These are phyloP conservation scores for Ericerus pela DNA, from an alignment of 1,140 invertebrate genomes.

Conservation along the genomic window DNA sequence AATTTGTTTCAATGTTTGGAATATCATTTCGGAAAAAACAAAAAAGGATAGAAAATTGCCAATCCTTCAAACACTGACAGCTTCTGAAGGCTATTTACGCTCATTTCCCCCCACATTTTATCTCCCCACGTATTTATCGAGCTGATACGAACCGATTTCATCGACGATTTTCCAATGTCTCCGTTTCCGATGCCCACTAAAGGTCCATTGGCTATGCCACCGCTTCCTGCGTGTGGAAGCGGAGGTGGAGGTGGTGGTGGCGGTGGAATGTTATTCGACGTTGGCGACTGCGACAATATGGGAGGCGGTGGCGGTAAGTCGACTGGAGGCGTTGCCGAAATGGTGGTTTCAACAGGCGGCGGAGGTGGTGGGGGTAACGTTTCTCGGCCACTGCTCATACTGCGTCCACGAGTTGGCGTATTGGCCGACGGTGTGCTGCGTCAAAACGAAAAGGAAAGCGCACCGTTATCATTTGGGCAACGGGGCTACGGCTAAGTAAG, in stretches of 20 bases:
- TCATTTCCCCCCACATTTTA: too few species aligned
- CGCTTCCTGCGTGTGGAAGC: constrained; percentile 36
- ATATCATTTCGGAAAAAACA: too few species aligned
- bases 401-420: constrained; percentile 47
- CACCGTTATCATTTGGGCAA: too few species aligned
- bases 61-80: too few species aligned
- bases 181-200: constrained; percentile 39
- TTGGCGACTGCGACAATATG: constrained; percentile 24
- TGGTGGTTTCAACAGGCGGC: constrained; percentile 41
- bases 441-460: not conserved
- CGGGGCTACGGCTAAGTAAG: too few species aligned
- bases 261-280: constrained; percentile 34
- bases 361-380: constrained; percentile 77
- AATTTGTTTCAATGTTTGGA: too few species aligned
- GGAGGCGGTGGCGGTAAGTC: constrained; percentile 25
- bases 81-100: too few species aligned
- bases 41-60: too few species aligned
- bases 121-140: too few species aligned
- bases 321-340: constrained; percentile 28
- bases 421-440: constrained; percentile 37
- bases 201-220: constrained; percentile 30
- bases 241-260: constrained; percentile 41
- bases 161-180: constrained; percentile 29
- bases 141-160: constrained; percentile 29
- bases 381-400: constrained; percentile 49